phyloP scores from a whole-genome alignment of 64 coral and sea anemone species.

The Cladopsammia gracilis region DNA sequence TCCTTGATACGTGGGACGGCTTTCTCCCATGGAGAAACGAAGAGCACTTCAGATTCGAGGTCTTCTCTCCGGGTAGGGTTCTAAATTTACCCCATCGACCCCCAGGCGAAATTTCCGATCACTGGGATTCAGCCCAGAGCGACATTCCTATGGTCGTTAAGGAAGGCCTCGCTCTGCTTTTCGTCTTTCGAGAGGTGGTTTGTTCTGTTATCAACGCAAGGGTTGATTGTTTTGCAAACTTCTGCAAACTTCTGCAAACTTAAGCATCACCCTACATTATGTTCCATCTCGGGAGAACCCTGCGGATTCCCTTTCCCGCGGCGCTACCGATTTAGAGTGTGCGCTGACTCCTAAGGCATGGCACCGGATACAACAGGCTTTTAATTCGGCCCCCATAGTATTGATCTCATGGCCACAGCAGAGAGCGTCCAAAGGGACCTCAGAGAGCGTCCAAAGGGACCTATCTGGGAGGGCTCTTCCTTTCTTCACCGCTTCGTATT shows the following conservation, averaged over 20 bases:
- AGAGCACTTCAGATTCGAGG: not conserved
- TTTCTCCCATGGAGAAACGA: too few species aligned
- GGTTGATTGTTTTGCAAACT: not conserved
- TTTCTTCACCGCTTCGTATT: not conserved
- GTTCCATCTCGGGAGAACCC: constrained; percentile 63
- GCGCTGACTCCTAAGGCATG: not conserved
- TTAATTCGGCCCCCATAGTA: constrained; percentile 65
- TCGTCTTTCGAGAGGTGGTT: not conserved
- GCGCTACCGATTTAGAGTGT: constrained; percentile 29
- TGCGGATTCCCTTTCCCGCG: constrained; percentile 53
- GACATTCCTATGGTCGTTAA: too few species aligned
- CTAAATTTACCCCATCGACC: too few species aligned
- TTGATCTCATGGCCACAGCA: constrained; percentile 78
- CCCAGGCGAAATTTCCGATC: too few species aligned
- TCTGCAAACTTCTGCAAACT: too few species aligned
- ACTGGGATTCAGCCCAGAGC: too few species aligned
- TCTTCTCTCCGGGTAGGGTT: not conserved
- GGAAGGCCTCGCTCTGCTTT: too few species aligned
- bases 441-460: constrained; percentile 2
- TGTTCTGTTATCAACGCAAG: not conserved
- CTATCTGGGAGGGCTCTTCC: not conserved
- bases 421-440: too few species aligned
- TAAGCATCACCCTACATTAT: not conserved
- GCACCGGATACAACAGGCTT: constrained; percentile 17
- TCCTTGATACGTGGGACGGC: constrained; percentile 19